Conservation (phyloP, 2,888 invertebrate genomes). For the Ditula angustiorana region DNA sequence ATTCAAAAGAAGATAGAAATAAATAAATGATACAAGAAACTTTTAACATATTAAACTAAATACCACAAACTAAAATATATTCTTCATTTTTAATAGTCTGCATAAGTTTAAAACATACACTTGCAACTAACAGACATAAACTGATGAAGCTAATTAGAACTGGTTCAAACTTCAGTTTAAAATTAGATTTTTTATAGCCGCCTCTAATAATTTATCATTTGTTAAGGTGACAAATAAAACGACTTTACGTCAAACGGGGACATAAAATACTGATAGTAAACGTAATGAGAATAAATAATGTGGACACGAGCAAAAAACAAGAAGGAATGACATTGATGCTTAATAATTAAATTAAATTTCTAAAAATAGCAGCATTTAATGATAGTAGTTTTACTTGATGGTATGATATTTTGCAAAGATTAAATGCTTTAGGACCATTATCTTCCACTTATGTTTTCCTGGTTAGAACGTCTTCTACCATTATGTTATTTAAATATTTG, state of each 20-base stretch:
- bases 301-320: neutral
- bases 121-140: neutral
- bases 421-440: slow-evolving; percentile 14
- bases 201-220: slow-evolving; percentile 10
- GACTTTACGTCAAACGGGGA: neutral
- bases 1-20: too few species aligned
- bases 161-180: neutral
- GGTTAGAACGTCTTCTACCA: neutral
- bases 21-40: too few species aligned
- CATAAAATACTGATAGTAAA: neutral
- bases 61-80: too few species aligned
- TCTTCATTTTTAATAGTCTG: neutral
- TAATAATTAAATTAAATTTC: neutral
- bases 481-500: slow-evolving; percentile 3
- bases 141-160: slow-evolving; percentile 8
- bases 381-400: slow-evolving; percentile 2
- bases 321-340: neutral
- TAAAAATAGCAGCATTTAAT: neutral
- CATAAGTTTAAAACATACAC: neutral
- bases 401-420: slow-evolving; percentile 4
- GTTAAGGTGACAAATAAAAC: slow-evolving; percentile 9
- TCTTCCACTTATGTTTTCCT: slow-evolving; percentile 7
- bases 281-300: slow-evolving; percentile 9
- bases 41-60: too few species aligned
- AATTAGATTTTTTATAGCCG: slow-evolving; percentile 4